phyloP scores from a whole-genome alignment of 1,140 invertebrate genomes.

The Drosophila mojavensis region DNA sequence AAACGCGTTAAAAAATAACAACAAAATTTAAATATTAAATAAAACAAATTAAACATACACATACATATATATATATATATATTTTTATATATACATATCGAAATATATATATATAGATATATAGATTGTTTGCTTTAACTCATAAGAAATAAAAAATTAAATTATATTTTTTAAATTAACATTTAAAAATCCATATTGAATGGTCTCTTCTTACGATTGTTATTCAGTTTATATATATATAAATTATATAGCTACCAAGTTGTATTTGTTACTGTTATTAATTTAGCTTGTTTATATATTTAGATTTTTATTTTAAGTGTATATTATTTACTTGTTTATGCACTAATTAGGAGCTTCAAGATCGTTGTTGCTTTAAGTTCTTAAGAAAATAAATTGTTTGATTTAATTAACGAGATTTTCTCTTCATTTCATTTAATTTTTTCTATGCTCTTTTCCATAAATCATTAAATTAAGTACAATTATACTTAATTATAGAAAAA shows the following conservation, averaged over 20 bases:
- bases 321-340: conserved; percentile 64
- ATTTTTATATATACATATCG: conserved; percentile 33
- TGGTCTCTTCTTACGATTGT: conserved; percentile 25
- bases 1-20: conserved; percentile 78
- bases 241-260: conserved; percentile 74
- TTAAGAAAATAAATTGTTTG: conserved; percentile 70
- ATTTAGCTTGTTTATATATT: conserved; percentile 26
- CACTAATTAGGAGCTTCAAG: conserved; percentile 80
- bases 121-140: conserved; percentile 35
- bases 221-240: conserved; percentile 44
- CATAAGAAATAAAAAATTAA: conserved; percentile 59
- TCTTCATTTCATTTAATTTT: conserved; percentile 10
- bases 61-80: conserved; percentile 50
- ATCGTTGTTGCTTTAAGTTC: conserved; percentile 79
- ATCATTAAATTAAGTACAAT: conserved; percentile 80
- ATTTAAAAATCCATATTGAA: conserved; percentile 56
- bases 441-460: conserved; percentile 35
- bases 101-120: no score
- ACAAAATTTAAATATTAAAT: conserved; percentile 83
- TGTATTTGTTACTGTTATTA: conserved; percentile 38
- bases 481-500: conserved; percentile 73
- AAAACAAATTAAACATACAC: conserved; percentile 70
- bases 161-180: conserved; percentile 50
- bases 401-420: conserved; percentile 71
- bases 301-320: conserved; percentile 38